phyloP scores from a whole-genome alignment of 2,113 vertebrate species.

The Meriones unguiculatus region DNA sequence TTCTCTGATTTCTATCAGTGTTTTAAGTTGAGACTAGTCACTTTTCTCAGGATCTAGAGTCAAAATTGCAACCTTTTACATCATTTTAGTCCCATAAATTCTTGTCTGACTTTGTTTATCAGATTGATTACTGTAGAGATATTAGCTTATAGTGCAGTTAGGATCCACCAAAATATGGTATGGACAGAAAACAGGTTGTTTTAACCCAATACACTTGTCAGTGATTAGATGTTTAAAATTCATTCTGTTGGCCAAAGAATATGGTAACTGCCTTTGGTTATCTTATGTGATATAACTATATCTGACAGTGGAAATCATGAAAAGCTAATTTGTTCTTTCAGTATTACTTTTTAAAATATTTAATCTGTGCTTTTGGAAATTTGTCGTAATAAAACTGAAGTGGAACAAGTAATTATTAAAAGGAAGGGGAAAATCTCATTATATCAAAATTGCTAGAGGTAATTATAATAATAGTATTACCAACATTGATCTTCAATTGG shows the following conservation, averaged over 20 bases:
- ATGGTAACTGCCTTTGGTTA: background rate
- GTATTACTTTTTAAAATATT: background rate
- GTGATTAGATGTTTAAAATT: background rate
- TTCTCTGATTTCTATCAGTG: background rate
- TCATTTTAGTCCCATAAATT: background rate
- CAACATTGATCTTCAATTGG: conserved; percentile 35
- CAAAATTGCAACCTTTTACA: background rate
- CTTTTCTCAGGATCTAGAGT: background rate
- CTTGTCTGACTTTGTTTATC: background rate
- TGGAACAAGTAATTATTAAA: conserved; percentile 32
- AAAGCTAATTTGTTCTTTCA: conserved; percentile 10
- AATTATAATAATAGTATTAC: conserved; percentile 41
- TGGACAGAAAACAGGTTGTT: background rate
- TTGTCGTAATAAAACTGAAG: conserved; percentile 44
- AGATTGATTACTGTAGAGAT: background rate
- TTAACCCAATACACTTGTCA: background rate
- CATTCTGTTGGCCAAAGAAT: background rate
- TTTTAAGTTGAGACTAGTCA: background rate
- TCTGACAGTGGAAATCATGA: background rate
- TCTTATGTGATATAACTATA: background rate
- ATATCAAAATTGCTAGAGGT: background rate
- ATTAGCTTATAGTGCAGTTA: background rate
- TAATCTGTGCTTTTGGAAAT: background rate
- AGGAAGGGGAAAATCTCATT: background rate
- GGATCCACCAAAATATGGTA: background rate